A percentile compares a stretch with the other conserved stretches of the same genome.
phyloP scores from a whole-genome alignment of 2,888 invertebrate species.

The Xylota segnis region DNA sequence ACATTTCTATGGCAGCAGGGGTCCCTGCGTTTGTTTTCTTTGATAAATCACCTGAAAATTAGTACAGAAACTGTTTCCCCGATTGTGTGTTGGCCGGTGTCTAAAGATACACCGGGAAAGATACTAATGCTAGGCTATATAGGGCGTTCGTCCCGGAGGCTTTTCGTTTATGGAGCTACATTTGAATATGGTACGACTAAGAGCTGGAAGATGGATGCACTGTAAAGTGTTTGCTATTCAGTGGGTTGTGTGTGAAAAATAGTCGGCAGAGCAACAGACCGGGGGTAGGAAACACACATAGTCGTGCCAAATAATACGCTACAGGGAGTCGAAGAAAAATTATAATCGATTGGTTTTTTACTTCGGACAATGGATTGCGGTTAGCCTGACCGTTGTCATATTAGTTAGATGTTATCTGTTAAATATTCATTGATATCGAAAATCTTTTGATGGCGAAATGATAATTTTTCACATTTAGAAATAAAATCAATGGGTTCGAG shows the following conservation, averaged over 20 bases:
- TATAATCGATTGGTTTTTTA: conserved; percentile 67
- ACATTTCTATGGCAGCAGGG: conserved; percentile 54
- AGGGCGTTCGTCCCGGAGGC: conserved; percentile 43
- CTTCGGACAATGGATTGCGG: conserved; percentile 54
- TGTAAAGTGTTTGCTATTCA: conserved; percentile 53
- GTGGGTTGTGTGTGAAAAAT: conserved; percentile 41
- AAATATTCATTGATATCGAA: conserved; percentile 66
- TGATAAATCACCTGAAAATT: conserved; percentile 64
- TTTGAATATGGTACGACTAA: conserved; percentile 8
- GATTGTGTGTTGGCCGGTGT: conserved; percentile 14
- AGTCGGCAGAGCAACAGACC: neutral
- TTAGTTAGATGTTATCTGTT: conserved; percentile 59
- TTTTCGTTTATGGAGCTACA: conserved; percentile 23
- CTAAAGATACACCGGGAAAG: conserved; percentile 26
- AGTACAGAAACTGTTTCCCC: conserved; percentile 53
- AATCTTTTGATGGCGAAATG: conserved; percentile 57
- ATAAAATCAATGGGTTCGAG: conserved; percentile 54
- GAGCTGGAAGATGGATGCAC: conserved; percentile 30
- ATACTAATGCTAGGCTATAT: conserved; percentile 51
- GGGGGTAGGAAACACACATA: conserved; percentile 1
- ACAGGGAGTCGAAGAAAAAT: conserved; percentile 51
- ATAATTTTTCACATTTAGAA: conserved; percentile 54
- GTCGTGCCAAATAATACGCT: conserved; percentile 57
- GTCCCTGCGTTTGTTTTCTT: conserved; percentile 18
- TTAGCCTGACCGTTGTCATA: conserved; percentile 55